Percentiles rank a stretch among this genome's conserved stretches.
phyloP scores from a whole-genome alignment of 2,113 vertebrate species.

The Tachuris rubrigastra region DNA sequence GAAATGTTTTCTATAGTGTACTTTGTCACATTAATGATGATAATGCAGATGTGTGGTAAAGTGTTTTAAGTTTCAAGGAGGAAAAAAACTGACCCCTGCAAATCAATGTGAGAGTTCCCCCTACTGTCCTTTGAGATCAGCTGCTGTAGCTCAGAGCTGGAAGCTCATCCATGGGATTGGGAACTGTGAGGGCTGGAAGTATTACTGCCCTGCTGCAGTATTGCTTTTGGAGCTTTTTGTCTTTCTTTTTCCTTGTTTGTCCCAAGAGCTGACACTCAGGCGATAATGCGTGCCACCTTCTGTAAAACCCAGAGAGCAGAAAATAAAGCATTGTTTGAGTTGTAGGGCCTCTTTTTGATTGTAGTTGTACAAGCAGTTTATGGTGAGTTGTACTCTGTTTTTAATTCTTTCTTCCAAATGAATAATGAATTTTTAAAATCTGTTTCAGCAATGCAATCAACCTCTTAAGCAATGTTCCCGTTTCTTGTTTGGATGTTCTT shows the following conservation, averaged over 20 bases:
- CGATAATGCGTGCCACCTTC: not conserved
- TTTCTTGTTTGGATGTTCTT: slow-evolving; percentile 91
- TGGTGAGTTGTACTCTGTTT: not conserved
- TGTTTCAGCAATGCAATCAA: slow-evolving; percentile 91
- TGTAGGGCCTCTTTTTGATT: not conserved
- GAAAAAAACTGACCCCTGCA: not conserved
- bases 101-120: slow-evolving; percentile 71
- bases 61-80: not conserved
- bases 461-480: slow-evolving; percentile 94
- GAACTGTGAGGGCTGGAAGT: not conserved
- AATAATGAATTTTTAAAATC: slow-evolving; percentile 64
- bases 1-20: not conserved
- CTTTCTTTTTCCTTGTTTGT: not conserved
- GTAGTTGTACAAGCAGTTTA: not conserved
- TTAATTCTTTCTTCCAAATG: slow-evolving; percentile 14
- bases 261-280: not conserved
- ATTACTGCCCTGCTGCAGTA: not conserved
- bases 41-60: not conserved
- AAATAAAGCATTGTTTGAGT: slow-evolving; percentile 14
- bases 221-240: not conserved
- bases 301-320: not conserved
- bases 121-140: slow-evolving; percentile 57
- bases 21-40: not conserved
- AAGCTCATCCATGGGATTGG: not conserved
- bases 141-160: not conserved